A percentile compares a stretch with the other conserved stretches of the same genome.
Conservation (phyloP, 2,113 vertebrate genomes). For the Hyperopisus bebe region DNA sequence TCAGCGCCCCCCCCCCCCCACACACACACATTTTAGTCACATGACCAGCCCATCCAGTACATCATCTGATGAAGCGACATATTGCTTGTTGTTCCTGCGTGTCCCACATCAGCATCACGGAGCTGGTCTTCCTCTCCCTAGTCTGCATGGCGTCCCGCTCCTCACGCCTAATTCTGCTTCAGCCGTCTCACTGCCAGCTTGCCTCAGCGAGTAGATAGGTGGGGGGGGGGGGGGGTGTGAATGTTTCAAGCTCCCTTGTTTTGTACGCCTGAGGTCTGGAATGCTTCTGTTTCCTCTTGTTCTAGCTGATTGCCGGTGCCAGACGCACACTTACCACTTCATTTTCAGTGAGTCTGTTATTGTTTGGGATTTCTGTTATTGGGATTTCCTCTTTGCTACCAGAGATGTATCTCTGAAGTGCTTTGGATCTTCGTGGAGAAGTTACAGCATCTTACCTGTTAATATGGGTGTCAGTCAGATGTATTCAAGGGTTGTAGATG, state of each 20-base stretch:
- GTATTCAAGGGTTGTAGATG: not conserved
- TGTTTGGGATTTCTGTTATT: no score
- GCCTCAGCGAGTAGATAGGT: not conserved
- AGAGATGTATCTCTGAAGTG: not conserved
- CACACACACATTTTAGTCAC: not conserved
- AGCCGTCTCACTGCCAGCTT: not conserved
- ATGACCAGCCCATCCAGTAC: not conserved
- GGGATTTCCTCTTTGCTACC: not conserved
- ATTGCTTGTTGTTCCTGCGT: not conserved
- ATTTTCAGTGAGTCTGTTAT: not conserved
- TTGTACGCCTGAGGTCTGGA: not conserved
- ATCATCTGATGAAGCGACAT: not conserved
- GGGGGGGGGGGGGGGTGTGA: no score
- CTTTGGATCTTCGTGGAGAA: not conserved
- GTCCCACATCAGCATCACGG: not conserved
- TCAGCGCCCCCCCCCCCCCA: not conserved
- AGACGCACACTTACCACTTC: not conserved
- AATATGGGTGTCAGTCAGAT: not conserved
- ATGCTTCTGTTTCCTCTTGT: not conserved
- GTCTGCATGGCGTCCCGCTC: not conserved
- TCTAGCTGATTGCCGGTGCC: not conserved
- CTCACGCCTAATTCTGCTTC: not conserved
- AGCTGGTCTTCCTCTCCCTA: not conserved
- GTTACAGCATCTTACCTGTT: not conserved
- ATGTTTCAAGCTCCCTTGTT: not conserved